phyloP scores from a whole-genome alignment of 1,140 invertebrate species.

The Nymphalis io region DNA sequence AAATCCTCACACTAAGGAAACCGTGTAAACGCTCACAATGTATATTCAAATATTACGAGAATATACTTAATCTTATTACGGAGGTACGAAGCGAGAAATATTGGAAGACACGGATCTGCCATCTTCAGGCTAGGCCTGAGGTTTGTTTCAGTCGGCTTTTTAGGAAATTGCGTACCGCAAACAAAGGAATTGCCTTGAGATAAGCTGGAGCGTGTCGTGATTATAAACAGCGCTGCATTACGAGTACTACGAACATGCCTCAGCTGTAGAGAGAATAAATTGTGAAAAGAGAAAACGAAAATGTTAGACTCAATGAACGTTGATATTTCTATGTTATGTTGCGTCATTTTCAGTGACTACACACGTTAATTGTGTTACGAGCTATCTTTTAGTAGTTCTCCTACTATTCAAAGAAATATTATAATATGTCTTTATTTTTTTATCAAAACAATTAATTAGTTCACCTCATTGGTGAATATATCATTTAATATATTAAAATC shows the following conservation, averaged over 20 bases:
- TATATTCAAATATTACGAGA: conserved; percentile 26
- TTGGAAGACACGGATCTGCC: conserved; percentile 45
- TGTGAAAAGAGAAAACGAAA: neutral
- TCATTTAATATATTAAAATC: no score
- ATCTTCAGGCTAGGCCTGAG: conserved; percentile 52
- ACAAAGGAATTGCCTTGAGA: conserved; percentile 72
- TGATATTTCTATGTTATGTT: neutral
- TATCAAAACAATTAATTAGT: no score
- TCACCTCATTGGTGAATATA: no score
- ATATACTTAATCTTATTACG: conserved; percentile 25
- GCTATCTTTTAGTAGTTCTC: no score
- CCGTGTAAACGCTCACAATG: conserved; percentile 12
- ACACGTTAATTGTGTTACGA: no score
- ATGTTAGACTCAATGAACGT: neutral
- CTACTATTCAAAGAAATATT: no score
- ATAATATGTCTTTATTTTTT: no score
- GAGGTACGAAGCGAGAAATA: conserved; percentile 11
- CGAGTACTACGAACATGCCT: neutral
- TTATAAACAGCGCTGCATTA: conserved; percentile 46
- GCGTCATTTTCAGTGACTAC: no score
- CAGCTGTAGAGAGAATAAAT: neutral
- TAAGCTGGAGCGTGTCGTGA: conserved; percentile 62
- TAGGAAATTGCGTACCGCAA: conserved; percentile 73
- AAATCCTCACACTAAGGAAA: conserved; percentile 9
- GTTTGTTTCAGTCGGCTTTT: conserved; percentile 65